Evolutionary conservation across 2,888 invertebrate species (phyloP).

Genomic region (Mesochorus sp.): DNA sequence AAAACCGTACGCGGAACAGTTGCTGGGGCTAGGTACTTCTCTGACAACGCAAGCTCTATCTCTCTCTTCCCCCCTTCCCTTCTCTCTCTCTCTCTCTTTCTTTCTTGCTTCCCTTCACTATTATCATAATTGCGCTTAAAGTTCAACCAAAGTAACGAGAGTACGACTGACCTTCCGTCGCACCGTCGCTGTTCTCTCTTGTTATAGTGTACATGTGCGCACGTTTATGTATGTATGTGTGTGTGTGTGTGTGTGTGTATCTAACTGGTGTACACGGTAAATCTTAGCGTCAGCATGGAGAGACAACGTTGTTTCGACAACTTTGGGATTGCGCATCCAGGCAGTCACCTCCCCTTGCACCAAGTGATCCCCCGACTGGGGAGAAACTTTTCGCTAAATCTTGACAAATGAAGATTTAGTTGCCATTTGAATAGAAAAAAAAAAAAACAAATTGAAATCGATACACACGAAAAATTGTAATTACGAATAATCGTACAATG

Average conservation of each 20-base stretch:
- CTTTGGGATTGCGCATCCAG: slow-evolving; percentile 40
- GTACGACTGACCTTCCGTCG: slow-evolving; percentile 54
- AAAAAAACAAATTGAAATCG: neutral
- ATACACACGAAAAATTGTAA: neutral
- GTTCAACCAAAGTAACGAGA: slow-evolving; percentile 56
- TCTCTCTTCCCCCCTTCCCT: neutral
- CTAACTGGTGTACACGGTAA: slow-evolving; percentile 3
- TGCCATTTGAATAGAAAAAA: neutral
- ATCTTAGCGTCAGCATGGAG: slow-evolving; percentile 43
- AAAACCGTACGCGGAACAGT: slow-evolving; percentile 60
- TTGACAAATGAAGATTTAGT: neutral
- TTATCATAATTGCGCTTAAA: slow-evolving; percentile 80
- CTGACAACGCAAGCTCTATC: slow-evolving; percentile 64
- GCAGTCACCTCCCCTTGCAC: slow-evolving; percentile 23
- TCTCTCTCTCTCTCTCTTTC: neutral
- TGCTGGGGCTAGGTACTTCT: slow-evolving; percentile 66
- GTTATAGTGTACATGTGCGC: neutral
- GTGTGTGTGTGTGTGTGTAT: neutral
- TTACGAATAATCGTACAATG: neutral
- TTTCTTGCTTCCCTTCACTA: slow-evolving; percentile 66
- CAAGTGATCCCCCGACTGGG: slow-evolving; percentile 21
- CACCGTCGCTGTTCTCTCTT: slow-evolving; percentile 19
- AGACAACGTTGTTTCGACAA: slow-evolving; percentile 47
- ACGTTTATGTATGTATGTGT: slow-evolving; percentile 7
- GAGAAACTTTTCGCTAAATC: slow-evolving; percentile 29